A percentile compares a stretch with the other conserved stretches of the same genome.
Conservation (phyloP, 2,113 vertebrate genomes). For the Scolopax mira region DNA sequence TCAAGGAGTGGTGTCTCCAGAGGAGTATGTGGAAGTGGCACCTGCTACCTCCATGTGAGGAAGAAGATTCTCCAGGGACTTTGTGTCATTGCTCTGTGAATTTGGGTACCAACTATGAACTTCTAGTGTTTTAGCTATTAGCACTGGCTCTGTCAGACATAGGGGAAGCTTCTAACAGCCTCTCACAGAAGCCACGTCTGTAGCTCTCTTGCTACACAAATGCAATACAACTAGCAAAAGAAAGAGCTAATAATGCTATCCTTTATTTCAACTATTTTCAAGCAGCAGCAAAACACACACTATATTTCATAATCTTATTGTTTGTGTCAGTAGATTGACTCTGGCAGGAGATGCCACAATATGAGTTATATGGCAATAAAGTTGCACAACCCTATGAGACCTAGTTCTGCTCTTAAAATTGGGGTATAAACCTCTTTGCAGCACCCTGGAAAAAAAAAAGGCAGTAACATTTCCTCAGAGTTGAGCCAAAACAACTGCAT, state of each 20-base stretch:
- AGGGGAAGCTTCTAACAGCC: neutral
- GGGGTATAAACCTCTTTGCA: neutral
- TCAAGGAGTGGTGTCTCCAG: neutral
- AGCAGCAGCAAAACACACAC: neutral
- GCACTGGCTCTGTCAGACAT: neutral
- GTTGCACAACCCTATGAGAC: fast-evolving
- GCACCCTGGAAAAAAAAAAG: neutral
- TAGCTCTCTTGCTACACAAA: neutral
- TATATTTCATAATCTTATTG: neutral
- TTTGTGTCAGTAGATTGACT: neutral
- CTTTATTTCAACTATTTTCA: neutral
- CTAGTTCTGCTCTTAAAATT: neutral
- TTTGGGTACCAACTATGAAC: neutral
- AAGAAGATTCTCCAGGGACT: neutral
- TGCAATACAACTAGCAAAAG: neutral
- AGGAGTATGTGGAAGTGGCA: neutral
- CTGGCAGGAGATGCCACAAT: neutral
- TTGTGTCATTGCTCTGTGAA: neutral
- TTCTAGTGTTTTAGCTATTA: neutral
- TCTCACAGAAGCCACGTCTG: neutral
- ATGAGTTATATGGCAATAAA: neutral
- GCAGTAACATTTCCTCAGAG: neutral
- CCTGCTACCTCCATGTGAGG: neutral
- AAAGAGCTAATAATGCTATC: neutral
- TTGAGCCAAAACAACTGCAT: neutral